Evolutionary conservation across 2,888 invertebrate species (phyloP).

Genomic region (Pristionchus maxplancki): DNA sequence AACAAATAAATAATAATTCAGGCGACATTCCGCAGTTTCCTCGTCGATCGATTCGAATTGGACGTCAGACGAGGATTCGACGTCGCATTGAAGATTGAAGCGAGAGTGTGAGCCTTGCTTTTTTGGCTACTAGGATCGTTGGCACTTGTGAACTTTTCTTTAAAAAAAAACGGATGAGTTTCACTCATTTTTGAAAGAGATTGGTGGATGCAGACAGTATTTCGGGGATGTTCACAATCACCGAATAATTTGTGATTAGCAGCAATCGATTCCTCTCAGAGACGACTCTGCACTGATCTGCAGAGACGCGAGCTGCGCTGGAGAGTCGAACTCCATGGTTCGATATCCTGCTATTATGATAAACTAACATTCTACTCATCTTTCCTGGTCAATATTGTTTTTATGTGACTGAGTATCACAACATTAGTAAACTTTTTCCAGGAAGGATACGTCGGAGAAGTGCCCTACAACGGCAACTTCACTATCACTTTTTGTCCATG

Average conservation of each 20-base stretch:
- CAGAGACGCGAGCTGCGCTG: neutral
- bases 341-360: neutral
- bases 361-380: no score
- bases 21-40: neutral
- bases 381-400: no score
- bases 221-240: no score
- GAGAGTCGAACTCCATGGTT: neutral
- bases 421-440: neutral
- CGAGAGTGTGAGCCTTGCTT: neutral
- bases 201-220: no score
- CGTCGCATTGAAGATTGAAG: neutral
- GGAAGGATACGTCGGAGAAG: neutral
- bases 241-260: no score
- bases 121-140: neutral
- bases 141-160: no score
- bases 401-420: no score
- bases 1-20: neutral
- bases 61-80: neutral
- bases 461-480: neutral
- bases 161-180: no score
- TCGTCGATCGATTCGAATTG: neutral
- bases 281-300: neutral
- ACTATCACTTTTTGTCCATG: neutral
- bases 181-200: no score
- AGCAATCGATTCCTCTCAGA: no score